Evolutionary conservation across 2,797 vertebrate species (phyloP).

Genomic region (Sphenopsis melanotis): DNA sequence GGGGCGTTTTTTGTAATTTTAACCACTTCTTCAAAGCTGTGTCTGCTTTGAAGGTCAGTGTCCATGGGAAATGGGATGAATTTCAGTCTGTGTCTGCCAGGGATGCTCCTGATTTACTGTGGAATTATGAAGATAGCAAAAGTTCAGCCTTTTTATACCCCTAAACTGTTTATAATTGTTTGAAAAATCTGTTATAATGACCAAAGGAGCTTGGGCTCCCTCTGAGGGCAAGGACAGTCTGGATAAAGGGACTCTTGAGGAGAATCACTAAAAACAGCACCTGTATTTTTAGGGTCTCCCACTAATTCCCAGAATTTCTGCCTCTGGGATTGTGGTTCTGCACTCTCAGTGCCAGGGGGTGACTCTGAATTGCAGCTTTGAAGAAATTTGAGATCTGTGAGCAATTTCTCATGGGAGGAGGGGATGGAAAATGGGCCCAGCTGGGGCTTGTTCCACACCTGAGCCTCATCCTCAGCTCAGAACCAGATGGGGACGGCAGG

Average conservation of each 20-base stretch:
- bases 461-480: neutral
- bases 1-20: neutral
- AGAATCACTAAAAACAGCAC: neutral
- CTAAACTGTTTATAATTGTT: neutral
- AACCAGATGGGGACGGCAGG: neutral
- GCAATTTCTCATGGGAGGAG: neutral
- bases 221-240: neutral
- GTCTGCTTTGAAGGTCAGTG: neutral
- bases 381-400: accelerated
- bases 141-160: neutral
- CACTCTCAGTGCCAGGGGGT: too few relatives aligned
- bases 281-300: neutral
- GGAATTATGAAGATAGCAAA: neutral
- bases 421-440: neutral
- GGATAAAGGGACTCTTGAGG: neutral
- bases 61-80: neutral
- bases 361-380: neutral
- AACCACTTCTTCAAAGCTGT: neutral
- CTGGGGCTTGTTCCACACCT: neutral
- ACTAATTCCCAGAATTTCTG: neutral
- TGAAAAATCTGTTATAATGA: neutral
- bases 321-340: neutral
- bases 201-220: neutral
- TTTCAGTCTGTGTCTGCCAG: neutral
- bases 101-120: neutral